Evolutionary conservation across 2,113 vertebrate genomes (phyloP).

Genomic region (Psilopogon haemacephalus): DNA sequence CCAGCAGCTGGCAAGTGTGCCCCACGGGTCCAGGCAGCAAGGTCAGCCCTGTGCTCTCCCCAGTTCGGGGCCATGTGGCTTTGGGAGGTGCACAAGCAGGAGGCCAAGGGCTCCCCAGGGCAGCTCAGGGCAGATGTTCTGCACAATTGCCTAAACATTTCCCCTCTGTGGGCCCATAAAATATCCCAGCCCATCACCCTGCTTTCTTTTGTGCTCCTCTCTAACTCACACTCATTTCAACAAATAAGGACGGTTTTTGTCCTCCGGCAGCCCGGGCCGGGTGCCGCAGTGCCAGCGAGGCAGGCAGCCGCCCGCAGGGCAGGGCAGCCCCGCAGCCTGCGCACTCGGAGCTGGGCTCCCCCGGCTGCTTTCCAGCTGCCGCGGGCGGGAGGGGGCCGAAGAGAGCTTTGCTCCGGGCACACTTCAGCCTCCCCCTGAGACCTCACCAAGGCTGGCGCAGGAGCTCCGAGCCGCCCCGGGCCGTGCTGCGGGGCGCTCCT

Average conservation of each 20-base stretch:
- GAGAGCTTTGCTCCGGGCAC: accelerated
- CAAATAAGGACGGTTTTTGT: neutral
- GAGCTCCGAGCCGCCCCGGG: neutral
- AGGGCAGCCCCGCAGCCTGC: accelerated
- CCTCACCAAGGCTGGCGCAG: neutral
- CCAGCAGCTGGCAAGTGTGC: neutral
- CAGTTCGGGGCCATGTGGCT: neutral
- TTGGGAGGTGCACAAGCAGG: neutral
- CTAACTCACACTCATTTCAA: neutral
- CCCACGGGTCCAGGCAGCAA: accelerated
- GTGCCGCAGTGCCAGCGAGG: neutral
- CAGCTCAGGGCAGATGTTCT: neutral
- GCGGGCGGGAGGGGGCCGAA: neutral
- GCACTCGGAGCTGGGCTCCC: neutral
- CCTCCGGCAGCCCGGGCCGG: neutral
- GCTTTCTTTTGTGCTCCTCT: neutral
- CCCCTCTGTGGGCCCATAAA: neutral
- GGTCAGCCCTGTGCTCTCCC: neutral
- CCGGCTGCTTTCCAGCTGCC: neutral
- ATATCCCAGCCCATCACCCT: neutral
- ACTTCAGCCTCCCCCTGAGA: neutral
- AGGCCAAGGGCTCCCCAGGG: neutral
- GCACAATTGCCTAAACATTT: neutral
- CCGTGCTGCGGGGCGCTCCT: accelerated
- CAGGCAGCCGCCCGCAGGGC: neutral